Evolutionary conservation across 2,113 vertebrate species (phyloP).

Genomic region (Aegithalos caudatus): DNA sequence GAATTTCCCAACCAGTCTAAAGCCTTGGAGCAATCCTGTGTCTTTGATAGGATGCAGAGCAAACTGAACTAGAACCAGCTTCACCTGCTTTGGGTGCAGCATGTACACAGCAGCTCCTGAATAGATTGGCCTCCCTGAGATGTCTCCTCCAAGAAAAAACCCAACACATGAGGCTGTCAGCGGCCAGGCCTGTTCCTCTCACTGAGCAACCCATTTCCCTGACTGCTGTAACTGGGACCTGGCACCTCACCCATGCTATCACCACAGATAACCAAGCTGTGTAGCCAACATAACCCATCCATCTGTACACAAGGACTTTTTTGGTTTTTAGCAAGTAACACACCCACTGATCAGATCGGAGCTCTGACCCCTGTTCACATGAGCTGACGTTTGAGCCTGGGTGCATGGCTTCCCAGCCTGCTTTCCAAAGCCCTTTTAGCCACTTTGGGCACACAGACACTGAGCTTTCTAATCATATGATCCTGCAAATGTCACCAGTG

Average conservation of each 20-base stretch:
- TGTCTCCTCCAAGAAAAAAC: background rate
- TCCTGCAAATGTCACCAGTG: background rate
- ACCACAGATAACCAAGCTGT: background rate
- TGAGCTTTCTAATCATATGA: background rate
- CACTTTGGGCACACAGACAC: background rate
- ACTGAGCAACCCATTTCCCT: background rate
- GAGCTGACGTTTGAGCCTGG: accelerated
- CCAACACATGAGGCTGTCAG: background rate
- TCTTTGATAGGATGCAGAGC: background rate
- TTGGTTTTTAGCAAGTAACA: background rate
- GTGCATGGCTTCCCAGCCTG: background rate
- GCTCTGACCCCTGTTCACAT: accelerated
- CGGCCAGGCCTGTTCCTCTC: accelerated
- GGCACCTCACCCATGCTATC: background rate
- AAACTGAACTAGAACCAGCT: background rate
- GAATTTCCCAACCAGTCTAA: background rate
- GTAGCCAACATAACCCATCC: background rate
- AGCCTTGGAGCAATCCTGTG: background rate
- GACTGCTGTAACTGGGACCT: background rate
- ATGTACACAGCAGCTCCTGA: background rate
- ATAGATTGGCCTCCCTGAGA: background rate
- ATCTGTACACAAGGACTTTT: background rate
- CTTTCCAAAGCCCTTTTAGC: background rate
- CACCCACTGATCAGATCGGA: background rate
- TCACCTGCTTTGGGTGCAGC: background rate